These are phyloP conservation scores for Rotaria sp. DNA, from an alignment of 2,888 invertebrate genomes.

Conservation along the genomic window DNA sequence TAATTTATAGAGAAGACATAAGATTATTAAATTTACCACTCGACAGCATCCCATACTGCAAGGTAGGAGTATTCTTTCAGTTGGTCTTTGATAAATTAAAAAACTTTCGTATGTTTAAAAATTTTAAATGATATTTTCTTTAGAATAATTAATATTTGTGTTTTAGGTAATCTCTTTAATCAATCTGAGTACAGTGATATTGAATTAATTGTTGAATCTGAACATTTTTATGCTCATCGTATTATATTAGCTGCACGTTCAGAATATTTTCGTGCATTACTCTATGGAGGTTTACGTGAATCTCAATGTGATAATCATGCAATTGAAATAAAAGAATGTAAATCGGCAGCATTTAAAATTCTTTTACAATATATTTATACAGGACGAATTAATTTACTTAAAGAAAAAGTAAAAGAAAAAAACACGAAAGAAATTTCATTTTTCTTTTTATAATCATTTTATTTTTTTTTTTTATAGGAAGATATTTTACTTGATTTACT, in stretches of 20 bases:
- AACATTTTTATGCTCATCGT: constrained; percentile 65
- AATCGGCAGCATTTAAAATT: constrained; percentile 55
- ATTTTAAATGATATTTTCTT: too few species aligned
- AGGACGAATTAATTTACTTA: constrained; percentile 64
- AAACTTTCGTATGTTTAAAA: too few species aligned
- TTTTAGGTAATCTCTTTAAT: constrained; percentile 34
- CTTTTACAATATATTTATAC: constrained; percentile 89
- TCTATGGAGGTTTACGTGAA: constrained; percentile 62
- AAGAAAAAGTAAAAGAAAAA: constrained; percentile 59
- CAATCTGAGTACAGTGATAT: constrained; percentile 76
- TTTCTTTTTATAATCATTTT: not conserved
- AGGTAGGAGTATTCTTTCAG: too few species aligned
- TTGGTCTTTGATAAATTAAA: too few species aligned
- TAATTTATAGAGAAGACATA: too few species aligned
- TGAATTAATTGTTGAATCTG: constrained; percentile 73
- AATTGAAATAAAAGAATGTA: constrained; percentile 73
- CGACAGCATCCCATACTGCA: too few species aligned
- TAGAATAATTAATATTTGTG: too few species aligned
- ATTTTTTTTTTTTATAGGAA: constrained; percentile 46
- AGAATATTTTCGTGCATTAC: constrained; percentile 74
- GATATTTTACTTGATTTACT: constrained; percentile 62
- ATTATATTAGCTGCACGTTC: constrained; percentile 87
- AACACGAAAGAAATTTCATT: not conserved
- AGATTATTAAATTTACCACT: too few species aligned
- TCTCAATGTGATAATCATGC: constrained; percentile 63